Conservation (phyloP, 2,888 invertebrate species). For the Tachina fera region DNA sequence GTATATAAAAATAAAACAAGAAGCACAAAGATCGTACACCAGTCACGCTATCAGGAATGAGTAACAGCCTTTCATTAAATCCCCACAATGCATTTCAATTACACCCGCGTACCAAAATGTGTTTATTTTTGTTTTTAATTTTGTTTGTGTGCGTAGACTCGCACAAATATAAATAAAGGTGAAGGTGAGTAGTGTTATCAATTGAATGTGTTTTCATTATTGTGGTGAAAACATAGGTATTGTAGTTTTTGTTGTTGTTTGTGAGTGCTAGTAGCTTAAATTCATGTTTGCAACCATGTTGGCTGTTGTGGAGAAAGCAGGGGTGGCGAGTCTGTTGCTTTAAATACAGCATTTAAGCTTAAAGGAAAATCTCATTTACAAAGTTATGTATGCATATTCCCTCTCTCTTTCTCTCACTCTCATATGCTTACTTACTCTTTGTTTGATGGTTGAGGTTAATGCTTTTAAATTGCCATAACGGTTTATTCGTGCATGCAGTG, state of each 20-base stretch:
- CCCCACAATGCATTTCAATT: constrained; percentile 14
- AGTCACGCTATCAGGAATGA: neutral
- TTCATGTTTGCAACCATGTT: too few relatives aligned
- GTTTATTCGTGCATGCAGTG: constrained; percentile 38
- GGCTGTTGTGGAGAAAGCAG: neutral
- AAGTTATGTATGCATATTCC: neutral
- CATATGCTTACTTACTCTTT: neutral
- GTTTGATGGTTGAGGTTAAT: constrained; percentile 15
- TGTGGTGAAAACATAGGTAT: constrained; percentile 7
- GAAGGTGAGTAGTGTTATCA: constrained; percentile 41
- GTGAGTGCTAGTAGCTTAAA: neutral
- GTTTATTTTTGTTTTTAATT: neutral
- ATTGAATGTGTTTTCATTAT: constrained; percentile 51
- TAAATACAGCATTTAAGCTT: constrained; percentile 3
- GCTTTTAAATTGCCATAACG: constrained; percentile 56
- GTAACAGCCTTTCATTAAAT: neutral
- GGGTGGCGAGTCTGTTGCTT: neutral
- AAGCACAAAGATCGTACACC: neutral
- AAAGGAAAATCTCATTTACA: neutral
- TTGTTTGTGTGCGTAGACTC: neutral
- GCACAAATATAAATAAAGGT: constrained; percentile 21
- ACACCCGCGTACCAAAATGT: neutral
- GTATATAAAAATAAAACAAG: neutral
- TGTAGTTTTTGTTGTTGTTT: neutral
- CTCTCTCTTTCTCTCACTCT: too few relatives aligned